Base-by-base conservation (phyloP, 2,797 vertebrate species). In the Gouania willdenowi region DNA sequence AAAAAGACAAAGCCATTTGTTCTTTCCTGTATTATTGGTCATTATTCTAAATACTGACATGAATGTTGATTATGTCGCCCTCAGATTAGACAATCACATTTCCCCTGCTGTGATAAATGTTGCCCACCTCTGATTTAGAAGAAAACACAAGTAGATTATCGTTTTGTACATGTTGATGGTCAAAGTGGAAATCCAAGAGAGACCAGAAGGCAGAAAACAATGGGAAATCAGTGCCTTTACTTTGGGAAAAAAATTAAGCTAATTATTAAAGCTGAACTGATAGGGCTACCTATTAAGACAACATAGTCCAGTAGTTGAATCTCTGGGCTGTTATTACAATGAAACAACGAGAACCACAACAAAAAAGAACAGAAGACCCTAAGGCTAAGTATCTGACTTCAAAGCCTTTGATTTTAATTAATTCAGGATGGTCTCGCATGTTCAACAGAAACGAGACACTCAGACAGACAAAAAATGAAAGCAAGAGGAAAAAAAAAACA, bases 371-470 rank as follows among this genome's bases (percentile, higher is more conserved):
- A 55, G 10, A 60, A 56, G 4, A 23, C 41, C 71, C 48, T 0
- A 25, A 55, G 56, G 78, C 50, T 5, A 65, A 64, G 45, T 38
- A 41, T 64, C 39, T 13, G 22, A 71, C 71, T 77, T 81, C 71
- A 79, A 83, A 82, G 75, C 54, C 8, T 53, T 67, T 44, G 36
- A 18, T 52, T 62, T 62, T 49, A 78, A 79, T 76, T 73, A 62
- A 75, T 71, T 64, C 55, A 1, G 14, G 56, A 64, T 43, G 44
- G 30, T 66, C 26, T 54, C 33, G 13, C 14, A 31, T 46, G 56
- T 37, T 53, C 22, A 35, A 24, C 46, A 56, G 61, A 63, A 62
- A 57, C 40, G 23, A 38, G 41, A 49, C 35, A 26, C 50, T 11
- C 26, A 50, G 32, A 75, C 28, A 62, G 65, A 67, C 29, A 57